phyloP scores from a whole-genome alignment of 2,113 vertebrate species.

The Aplodontia rufa region DNA sequence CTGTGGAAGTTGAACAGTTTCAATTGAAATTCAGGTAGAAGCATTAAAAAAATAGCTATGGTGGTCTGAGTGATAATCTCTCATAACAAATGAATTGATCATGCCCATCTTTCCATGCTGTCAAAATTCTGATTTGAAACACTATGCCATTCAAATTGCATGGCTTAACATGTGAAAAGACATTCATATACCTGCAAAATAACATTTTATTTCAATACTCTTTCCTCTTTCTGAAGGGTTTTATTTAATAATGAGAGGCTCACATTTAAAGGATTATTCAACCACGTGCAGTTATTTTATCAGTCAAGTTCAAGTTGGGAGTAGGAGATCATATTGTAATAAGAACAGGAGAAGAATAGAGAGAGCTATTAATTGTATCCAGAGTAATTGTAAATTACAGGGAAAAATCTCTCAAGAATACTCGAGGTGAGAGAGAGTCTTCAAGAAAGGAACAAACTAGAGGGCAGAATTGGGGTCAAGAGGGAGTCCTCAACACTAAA shows the following conservation, averaged over 20 bases:
- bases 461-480: accelerated
- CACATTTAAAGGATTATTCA: neutral
- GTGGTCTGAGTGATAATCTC: neutral
- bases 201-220: neutral
- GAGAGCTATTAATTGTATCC: neutral
- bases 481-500: neutral
- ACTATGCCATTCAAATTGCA: neutral
- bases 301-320: neutral
- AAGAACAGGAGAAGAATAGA: neutral
- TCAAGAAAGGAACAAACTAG: neutral
- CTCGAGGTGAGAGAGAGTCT: accelerated
- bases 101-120: neutral
- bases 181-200: neutral
- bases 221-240: neutral
- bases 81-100: neutral
- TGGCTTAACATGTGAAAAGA: neutral
- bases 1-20: neutral
- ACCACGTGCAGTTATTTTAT: neutral
- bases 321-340: neutral
- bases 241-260: neutral
- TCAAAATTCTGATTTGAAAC: neutral
- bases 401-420: neutral
- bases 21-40: neutral
- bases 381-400: neutral
- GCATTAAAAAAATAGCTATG: neutral